phyloP scores from a whole-genome alignment of 2,113 vertebrate genomes.

The Pan troglodytes region NHGRI_mPanTro3-v2.1_pri NC_072415.2:89166001-89166500 shows the following conservation, averaged over 20 bases:
- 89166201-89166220: conserved; percentile 85
- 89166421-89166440: conserved; percentile 29
- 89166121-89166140: conserved; percentile 97
- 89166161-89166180: conserved; percentile 97
- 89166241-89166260: conserved; percentile 95
- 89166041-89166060: background rate
- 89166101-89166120: conserved; percentile 93
- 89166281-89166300: background rate
- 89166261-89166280: conserved; percentile 90
- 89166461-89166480: conserved; percentile 38
- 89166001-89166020: background rate
- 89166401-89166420: background rate
- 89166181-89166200: conserved; percentile 95
- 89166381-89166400: background rate
- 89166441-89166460: conserved; percentile 57
- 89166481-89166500: background rate
- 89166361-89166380: background rate
- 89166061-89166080: conserved; percentile 7
- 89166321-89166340: background rate
- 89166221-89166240: conserved; percentile 93
- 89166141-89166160: conserved; percentile 99
- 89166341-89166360: background rate
- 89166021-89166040: background rate
- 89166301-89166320: background rate
- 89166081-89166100: conserved; percentile 88